Evolutionary conservation across 35 echinoderm and acorn worm species (phyloP).

Genomic region (Anneissia japonica): DNA sequence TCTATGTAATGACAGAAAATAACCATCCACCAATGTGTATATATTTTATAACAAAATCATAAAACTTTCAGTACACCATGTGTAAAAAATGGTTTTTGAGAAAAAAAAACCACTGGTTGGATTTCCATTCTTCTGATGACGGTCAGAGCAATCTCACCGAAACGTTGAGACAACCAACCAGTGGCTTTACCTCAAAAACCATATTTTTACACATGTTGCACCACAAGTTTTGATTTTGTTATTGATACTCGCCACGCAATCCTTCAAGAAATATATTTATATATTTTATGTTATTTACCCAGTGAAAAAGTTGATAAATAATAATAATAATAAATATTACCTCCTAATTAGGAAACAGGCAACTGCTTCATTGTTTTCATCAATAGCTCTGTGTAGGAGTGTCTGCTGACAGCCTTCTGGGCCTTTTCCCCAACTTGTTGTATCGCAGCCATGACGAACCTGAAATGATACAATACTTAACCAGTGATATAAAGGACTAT

Average conservation of each 20-base stretch:
- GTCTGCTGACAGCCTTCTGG: slow-evolving; percentile 77
- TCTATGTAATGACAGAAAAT: too few relatives aligned
- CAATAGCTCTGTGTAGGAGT: slow-evolving; percentile 88
- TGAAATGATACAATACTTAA: slow-evolving; percentile 3
- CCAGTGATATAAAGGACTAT: too few relatives aligned
- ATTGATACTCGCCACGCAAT: not conserved
- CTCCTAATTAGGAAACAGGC: slow-evolving; percentile 97
- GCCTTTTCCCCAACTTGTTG: slow-evolving; percentile 72
- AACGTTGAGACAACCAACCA: too few relatives aligned
- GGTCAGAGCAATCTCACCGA: too few relatives aligned
- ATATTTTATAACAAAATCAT: not conserved
- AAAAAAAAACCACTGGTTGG: too few relatives aligned
- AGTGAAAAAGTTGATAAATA: not conserved
- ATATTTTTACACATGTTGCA: too few relatives aligned
- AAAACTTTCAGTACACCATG: not conserved
- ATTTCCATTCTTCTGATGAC: too few relatives aligned
- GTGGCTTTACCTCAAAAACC: too few relatives aligned
- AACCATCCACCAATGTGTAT: not conserved
- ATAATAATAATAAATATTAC: slow-evolving; percentile 22
- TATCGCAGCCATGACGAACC: slow-evolving; percentile 96
- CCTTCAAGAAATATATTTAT: not conserved
- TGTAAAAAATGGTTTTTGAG: too few relatives aligned
- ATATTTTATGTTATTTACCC: not conserved
- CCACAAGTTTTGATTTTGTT: too few relatives aligned
- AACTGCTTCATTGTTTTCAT: slow-evolving; percentile 89